Evolutionary conservation across 2,888 invertebrate genomes (phyloP).

Genomic region (Melieria omissa): DNA sequence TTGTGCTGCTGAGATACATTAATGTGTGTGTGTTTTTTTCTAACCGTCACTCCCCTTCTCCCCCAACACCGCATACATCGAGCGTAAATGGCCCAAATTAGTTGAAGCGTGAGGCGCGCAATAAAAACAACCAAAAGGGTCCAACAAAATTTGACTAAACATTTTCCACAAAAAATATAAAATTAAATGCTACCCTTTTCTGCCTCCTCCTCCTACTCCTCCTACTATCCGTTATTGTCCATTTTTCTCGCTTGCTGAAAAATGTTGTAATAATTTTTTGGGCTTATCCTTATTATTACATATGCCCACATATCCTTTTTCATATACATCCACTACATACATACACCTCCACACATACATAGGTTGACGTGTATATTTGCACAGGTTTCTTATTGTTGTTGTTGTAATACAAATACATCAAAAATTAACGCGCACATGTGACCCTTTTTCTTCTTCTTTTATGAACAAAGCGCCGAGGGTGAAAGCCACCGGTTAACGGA

Average conservation of each 20-base stretch:
- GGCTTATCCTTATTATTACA: conserved; percentile 63
- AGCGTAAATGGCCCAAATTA: conserved; percentile 2
- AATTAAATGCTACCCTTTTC: conserved; percentile 5
- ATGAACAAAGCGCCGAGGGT: no score
- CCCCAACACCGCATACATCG: no score
- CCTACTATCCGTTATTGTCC: not conserved
- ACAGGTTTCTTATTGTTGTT: conserved; percentile 4
- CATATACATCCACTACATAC: not conserved
- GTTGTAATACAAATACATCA: conserved; percentile 52
- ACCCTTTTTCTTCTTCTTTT: conserved; percentile 50
- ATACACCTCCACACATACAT: not conserved
- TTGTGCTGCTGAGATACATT: no score
- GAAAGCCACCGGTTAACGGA: no score
- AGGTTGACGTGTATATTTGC: not conserved
- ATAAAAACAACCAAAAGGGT: no score
- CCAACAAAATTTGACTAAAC: not conserved
- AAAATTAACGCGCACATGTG: conserved; percentile 58
- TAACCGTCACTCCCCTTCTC: no score
- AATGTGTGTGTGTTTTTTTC: no score
- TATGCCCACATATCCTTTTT: conserved; percentile 51
- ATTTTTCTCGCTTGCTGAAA: conserved; percentile 29
- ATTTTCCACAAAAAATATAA: conserved; percentile 13
- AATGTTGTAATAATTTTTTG: conserved; percentile 61
- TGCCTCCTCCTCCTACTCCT: conserved; percentile 3
- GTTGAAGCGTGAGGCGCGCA: not conserved